Conservation (phyloP, 2,113 vertebrate genomes). For the Sapayoa aenigma region DNA sequence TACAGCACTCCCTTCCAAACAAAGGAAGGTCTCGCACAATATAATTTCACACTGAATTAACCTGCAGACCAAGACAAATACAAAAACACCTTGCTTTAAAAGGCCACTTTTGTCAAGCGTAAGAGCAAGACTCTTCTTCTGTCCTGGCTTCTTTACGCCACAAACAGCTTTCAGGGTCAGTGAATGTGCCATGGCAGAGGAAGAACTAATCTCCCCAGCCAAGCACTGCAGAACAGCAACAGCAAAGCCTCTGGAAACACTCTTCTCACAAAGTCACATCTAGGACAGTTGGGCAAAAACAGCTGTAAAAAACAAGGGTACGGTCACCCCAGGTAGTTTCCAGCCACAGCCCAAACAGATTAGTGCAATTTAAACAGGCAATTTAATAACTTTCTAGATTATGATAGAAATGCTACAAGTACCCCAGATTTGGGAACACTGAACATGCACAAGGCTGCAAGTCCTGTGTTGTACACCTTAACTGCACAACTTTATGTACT, state of each 20-base stretch:
- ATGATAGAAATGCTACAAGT: background rate
- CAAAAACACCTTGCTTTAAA: background rate
- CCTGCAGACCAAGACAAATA: background rate
- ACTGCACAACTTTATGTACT: background rate
- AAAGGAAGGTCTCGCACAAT: background rate
- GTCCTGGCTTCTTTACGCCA: background rate
- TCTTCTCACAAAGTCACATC: background rate
- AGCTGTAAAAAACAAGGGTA: background rate
- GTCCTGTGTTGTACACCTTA: background rate
- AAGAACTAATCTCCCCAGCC: background rate
- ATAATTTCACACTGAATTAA: background rate
- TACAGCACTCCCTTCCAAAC: background rate
- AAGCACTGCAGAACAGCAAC: background rate
- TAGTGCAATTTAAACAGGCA: background rate
- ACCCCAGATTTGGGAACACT: background rate
- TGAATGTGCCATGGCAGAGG: background rate
- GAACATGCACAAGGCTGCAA: background rate
- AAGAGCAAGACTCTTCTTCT: background rate
- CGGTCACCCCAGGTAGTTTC: background rate
- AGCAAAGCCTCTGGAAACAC: background rate
- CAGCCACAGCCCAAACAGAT: background rate
- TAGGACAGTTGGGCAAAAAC: background rate
- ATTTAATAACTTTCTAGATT: background rate
- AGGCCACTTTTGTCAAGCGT: background rate
- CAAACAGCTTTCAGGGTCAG: conserved; percentile 39